Evolutionary conservation across 1,140 invertebrate species (phyloP).

Genomic region (Camponotus pennsylvanicus): DNA sequence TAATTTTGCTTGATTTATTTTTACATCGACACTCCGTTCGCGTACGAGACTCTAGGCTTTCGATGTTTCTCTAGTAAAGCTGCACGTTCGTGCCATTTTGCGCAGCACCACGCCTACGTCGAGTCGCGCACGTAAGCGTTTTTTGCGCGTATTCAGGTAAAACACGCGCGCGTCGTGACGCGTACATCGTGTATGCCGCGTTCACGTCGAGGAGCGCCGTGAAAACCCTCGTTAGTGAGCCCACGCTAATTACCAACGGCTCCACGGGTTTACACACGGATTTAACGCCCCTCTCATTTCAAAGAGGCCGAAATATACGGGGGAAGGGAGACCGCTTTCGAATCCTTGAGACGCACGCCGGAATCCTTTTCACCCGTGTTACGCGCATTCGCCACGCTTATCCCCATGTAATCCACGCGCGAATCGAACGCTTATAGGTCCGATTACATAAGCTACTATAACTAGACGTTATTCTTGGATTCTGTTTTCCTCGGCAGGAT

Average conservation of each 20-base stretch:
- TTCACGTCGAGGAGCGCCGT: conserved; percentile 65
- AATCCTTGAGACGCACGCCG: conserved; percentile 60
- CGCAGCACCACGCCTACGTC: conserved; percentile 63
- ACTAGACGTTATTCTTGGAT: not conserved
- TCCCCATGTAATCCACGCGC: conserved; percentile 31
- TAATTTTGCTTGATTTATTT: not conserved
- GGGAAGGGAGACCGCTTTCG: conserved; percentile 55
- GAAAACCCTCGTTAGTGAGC: conserved; percentile 80
- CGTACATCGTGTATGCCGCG: conserved; percentile 29
- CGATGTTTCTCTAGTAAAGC: not conserved
- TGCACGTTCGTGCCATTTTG: conserved; percentile 17
- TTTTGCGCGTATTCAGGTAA: conserved; percentile 73
- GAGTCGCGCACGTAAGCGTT: conserved; percentile 56
- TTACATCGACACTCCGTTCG: too few relatives aligned
- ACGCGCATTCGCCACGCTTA: conserved; percentile 44
- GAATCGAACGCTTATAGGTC: conserved; percentile 31
- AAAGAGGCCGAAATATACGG: conserved; percentile 76
- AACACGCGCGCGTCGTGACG: conserved; percentile 45
- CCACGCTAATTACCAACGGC: conserved; percentile 80
- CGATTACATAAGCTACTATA: conserved; percentile 7
- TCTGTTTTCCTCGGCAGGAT: not conserved
- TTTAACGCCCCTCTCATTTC: conserved; percentile 80
- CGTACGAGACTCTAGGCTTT: not conserved
- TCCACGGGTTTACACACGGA: conserved; percentile 79
- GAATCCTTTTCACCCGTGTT: conserved; percentile 58